These are phyloP conservation scores for Rhombomys opimus DNA, from an alignment of 2,113 vertebrate species.

Conservation along the genomic window DNA sequence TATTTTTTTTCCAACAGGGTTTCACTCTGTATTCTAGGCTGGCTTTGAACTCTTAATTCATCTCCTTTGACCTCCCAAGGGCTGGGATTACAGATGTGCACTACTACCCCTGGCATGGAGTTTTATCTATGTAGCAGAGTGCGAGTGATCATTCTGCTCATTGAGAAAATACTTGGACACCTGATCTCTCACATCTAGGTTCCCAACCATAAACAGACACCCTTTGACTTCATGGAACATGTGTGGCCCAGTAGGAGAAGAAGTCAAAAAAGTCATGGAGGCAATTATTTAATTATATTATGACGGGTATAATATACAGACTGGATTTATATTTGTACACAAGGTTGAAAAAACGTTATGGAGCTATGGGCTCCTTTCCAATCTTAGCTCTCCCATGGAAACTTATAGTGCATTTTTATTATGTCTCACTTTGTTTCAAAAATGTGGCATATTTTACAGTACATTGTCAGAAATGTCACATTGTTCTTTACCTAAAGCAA, in stretches of 20 bases:
- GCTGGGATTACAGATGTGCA: neutral
- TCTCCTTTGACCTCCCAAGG: neutral
- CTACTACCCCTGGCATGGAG: neutral
- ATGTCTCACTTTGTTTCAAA: constrained; percentile 78
- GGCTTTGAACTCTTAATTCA: neutral
- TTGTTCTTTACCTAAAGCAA: constrained; percentile 82
- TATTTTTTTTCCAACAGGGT: too few species aligned
- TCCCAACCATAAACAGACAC: neutral
- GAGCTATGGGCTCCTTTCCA: constrained; percentile 59
- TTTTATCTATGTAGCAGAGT: neutral
- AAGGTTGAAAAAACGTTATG: neutral
- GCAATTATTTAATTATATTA: constrained; percentile 31
- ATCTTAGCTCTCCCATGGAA: constrained; percentile 68
- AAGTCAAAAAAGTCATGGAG: neutral
- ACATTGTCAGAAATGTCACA: constrained; percentile 78
- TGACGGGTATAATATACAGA: too few species aligned
- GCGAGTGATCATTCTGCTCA: neutral
- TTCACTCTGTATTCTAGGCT: neutral
- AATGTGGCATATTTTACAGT: constrained; percentile 80
- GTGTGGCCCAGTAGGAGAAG: neutral
- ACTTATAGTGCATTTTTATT: constrained; percentile 83
- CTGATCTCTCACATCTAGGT: neutral
- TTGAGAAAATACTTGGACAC: neutral
- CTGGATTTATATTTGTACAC: neutral
- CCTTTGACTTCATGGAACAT: neutral